These are phyloP conservation scores for Poeciliopsis turneri DNA, from an alignment of 2,797 vertebrate genomes.

Conservation along the genomic window DNA sequence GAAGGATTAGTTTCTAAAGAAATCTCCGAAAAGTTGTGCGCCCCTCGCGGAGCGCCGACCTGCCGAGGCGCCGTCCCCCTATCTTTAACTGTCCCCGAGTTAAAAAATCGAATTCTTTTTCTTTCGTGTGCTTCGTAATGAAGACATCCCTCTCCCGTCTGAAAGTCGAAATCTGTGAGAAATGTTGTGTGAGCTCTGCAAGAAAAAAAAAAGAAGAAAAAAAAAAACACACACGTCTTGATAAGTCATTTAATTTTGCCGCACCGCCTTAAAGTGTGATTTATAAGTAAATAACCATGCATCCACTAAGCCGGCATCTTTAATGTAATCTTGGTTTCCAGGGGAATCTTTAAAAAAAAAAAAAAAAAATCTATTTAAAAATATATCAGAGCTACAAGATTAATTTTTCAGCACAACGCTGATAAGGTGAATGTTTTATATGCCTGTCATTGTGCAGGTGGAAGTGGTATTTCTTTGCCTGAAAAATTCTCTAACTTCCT, in stretches of 20 bases:
- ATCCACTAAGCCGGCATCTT: conserved; percentile 25
- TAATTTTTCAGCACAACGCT: conserved; percentile 37
- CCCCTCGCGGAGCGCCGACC: neutral
- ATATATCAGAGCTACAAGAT: conserved; percentile 53
- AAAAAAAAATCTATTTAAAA: conserved; percentile 44
- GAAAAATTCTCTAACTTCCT: conserved; percentile 27
- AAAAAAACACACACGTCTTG: conserved; percentile 11
- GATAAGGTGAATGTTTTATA: conserved; percentile 58
- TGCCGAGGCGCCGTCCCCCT: neutral
- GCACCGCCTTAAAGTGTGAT: conserved; percentile 37
- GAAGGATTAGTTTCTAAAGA: neutral
- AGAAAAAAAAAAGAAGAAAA: conserved; percentile 30
- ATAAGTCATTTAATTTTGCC: conserved; percentile 46
- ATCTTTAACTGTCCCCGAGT: neutral
- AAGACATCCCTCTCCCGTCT: neutral
- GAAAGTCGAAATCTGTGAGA: conserved; percentile 10
- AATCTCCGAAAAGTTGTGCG: neutral
- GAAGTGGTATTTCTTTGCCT: conserved; percentile 35
- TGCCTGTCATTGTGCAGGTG: conserved; percentile 50
- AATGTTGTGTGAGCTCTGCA: conserved; percentile 15
- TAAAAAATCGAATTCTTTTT: neutral
- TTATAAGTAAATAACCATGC: conserved; percentile 38
- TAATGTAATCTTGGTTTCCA: conserved; percentile 24
- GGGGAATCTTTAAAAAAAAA: conserved; percentile 14
- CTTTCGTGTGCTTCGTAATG: neutral